These are phyloP conservation scores for Paraescarpia echinospica DNA, from an alignment of 1,140 invertebrate species.

Conservation along the genomic window DNA sequence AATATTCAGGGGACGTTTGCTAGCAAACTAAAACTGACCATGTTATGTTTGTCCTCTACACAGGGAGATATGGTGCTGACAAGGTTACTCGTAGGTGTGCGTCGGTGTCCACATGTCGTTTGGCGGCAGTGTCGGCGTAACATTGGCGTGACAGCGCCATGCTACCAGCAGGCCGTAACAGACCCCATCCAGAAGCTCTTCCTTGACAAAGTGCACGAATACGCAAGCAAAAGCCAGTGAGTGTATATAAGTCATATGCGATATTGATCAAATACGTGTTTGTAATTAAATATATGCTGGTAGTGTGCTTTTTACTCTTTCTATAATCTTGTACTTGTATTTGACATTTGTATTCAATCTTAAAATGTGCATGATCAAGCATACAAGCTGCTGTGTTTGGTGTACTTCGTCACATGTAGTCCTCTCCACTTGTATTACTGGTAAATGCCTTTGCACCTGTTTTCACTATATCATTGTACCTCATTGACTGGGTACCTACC, in stretches of 20 bases:
- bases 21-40: background rate
- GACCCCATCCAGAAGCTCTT: slow-evolving; percentile 95
- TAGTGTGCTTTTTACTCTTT: too few relatives aligned
- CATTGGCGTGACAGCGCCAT: slow-evolving; percentile 8
- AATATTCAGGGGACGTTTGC: background rate
- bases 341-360: too few relatives aligned
- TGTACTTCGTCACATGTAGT: too few relatives aligned
- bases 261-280: too few relatives aligned
- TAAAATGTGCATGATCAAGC: too few relatives aligned
- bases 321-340: too few relatives aligned
- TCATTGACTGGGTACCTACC: too few relatives aligned
- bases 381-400: too few relatives aligned
- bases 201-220: slow-evolving; percentile 88
- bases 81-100: background rate
- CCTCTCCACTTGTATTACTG: too few relatives aligned
- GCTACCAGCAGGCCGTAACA: slow-evolving; percentile 53
- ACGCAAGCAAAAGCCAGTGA: slow-evolving; percentile 74
- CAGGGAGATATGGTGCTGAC: background rate
- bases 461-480: too few relatives aligned
- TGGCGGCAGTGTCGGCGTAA: slow-evolving; percentile 2
- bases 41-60: background rate
- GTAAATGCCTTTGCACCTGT: too few relatives aligned
- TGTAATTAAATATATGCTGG: too few relatives aligned
- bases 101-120: background rate
- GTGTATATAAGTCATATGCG: background rate